phyloP scores from a whole-genome alignment of 2,888 invertebrate species.

The Erynnis tages region DNA sequence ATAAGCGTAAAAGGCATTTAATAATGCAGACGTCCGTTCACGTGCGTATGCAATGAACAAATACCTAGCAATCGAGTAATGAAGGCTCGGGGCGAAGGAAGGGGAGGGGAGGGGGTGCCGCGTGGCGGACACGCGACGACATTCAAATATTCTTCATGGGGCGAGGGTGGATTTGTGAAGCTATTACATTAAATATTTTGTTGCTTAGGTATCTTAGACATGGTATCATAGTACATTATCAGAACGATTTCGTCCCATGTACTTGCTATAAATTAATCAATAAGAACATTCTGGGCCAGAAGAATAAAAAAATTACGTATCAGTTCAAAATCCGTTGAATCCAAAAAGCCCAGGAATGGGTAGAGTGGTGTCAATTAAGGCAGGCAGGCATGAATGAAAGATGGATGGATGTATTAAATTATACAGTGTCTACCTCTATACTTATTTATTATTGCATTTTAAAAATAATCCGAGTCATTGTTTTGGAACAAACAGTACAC shows the following conservation, averaged over 20 bases:
- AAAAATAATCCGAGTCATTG: too few species aligned
- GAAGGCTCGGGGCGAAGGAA: constrained; percentile 54
- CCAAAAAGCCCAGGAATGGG: too few species aligned
- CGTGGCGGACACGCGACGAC: constrained; percentile 75
- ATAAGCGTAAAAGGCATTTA: constrained; percentile 82
- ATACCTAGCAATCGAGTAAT: constrained; percentile 76
- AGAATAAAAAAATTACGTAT: too few species aligned
- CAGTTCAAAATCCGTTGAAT: too few species aligned
- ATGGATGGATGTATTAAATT: too few species aligned
- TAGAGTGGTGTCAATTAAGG: too few species aligned
- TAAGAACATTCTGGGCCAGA: too few species aligned
- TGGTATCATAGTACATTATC: constrained; percentile 3
- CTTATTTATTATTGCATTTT: too few species aligned
- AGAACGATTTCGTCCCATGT: background rate
- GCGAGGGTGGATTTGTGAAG: constrained; percentile 47
- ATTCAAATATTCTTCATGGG: constrained; percentile 60
- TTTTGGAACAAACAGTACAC: background rate
- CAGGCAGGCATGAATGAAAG: too few species aligned
- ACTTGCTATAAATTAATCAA: too few species aligned
- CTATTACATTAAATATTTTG: constrained; percentile 56
- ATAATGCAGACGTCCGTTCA: constrained; percentile 77
- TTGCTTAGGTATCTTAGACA: constrained; percentile 39
- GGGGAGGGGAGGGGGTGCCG: constrained; percentile 43
- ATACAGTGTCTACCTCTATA: too few species aligned
- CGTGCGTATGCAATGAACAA: constrained; percentile 70